Percentiles rank a stretch among this genome's conserved stretches.
Conservation (phyloP, 2,113 vertebrate species). For the Eretmochelys imbricata region DNA sequence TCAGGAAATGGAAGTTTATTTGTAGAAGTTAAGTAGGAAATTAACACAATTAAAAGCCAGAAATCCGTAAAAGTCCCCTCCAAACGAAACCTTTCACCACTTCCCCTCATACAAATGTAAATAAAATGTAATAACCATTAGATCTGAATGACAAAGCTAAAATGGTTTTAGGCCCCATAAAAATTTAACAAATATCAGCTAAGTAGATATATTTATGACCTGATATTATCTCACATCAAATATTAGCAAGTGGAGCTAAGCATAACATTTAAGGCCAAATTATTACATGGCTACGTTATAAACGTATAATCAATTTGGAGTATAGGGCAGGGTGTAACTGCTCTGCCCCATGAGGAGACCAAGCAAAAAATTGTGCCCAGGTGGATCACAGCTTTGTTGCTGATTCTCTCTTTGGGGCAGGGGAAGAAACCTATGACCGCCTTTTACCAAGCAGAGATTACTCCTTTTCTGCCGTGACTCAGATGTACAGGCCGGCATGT, state of each 20-base stretch:
- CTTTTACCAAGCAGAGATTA: background rate
- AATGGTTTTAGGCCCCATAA: background rate
- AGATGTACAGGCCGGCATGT: background rate
- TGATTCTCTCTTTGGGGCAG: background rate
- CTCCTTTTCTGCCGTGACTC: background rate
- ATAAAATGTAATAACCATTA: slow-evolving; percentile 10
- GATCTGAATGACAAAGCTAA: background rate
- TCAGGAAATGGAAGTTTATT: too few species aligned
- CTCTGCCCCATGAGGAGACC: background rate
- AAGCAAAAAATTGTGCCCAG: background rate
- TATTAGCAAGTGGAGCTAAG: background rate
- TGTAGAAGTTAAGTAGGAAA: background rate
- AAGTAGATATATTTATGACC: background rate
- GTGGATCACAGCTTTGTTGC: rapidly evolving
- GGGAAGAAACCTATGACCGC: background rate
- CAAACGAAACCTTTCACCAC: slow-evolving; percentile 3
- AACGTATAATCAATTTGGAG: rapidly evolving
- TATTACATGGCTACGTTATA: background rate
- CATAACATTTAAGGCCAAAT: background rate
- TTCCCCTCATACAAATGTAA: background rate
- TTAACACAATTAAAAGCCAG: background rate
- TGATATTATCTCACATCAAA: background rate
- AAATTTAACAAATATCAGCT: background rate
- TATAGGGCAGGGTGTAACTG: background rate
- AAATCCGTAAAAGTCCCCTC: background rate